Evolutionary conservation across 2,113 vertebrate species (phyloP).

Genomic region (Sinocyclocheilus anshuiensis): DNA sequence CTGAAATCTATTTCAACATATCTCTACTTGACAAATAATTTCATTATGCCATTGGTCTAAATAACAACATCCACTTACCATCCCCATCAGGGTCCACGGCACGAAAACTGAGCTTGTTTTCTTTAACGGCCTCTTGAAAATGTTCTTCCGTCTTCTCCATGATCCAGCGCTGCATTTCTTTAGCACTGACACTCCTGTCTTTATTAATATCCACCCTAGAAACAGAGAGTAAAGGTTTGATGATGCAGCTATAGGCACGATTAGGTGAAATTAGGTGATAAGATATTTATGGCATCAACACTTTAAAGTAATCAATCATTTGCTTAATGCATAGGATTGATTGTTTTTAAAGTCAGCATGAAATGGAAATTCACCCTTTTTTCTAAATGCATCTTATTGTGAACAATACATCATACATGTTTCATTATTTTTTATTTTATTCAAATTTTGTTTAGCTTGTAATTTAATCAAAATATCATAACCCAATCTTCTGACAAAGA

Average conservation of each 20-base stretch:
- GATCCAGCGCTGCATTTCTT: constrained; percentile 95
- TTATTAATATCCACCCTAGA: constrained; percentile 87
- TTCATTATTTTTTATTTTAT: neutral
- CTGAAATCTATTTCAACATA: too few relatives aligned
- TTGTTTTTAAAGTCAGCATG: too few relatives aligned
- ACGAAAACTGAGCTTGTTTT: constrained; percentile 89
- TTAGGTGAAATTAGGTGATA: too few relatives aligned
- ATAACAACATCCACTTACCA: constrained; percentile 72
- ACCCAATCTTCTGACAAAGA: neutral
- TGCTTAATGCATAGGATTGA: too few relatives aligned
- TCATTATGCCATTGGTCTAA: neutral
- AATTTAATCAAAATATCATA: neutral
- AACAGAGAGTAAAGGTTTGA: neutral
- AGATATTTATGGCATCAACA: neutral
- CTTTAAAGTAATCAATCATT: too few relatives aligned
- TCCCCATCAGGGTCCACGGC: constrained; percentile 92
- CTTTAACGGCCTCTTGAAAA: constrained; percentile 87
- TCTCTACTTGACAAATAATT: neutral
- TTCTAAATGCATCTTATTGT: neutral
- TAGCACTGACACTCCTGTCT: constrained; percentile 85
- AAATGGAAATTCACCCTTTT: too few relatives aligned
- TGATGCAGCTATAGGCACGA: too few relatives aligned
- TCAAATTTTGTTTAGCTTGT: neutral
- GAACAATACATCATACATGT: neutral
- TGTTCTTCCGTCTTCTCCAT: constrained; percentile 96